Base-by-base conservation (phyloP, 2,888 invertebrate genomes). In the Nymphalis polychloros region DNA sequence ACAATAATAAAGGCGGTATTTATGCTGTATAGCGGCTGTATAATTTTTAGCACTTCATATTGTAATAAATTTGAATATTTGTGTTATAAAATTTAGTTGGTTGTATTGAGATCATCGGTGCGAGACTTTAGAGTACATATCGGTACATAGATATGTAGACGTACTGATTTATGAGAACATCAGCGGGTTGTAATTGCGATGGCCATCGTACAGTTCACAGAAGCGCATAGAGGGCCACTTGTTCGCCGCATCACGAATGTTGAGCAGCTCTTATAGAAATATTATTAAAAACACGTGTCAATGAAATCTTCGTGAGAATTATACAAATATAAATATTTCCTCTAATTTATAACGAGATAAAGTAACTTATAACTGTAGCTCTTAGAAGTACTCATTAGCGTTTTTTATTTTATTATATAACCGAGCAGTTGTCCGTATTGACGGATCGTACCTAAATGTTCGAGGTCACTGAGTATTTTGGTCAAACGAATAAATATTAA, bases 201-300 rank as follows among this genome's bases (percentile, higher is more conserved):
- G 81, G 76, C 77, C 84, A 88, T 90, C 89, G 75, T 75, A 75
- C 78, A 77, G 80, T 92, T 90, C 92, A 88, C 83, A 87, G 92
- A 92, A 92, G 70, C 78, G 81, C 81, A 92, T 89, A 91, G 87
- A 84, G 89, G 74, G 79, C 77, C 79, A 85, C 81, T 87, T 91
- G 88, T 90, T 85, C 77, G 72, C 70, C 75, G 75, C 87, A 88
- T 84, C 86, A 82, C 77, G 78, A 55, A 85, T 74, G 78, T 84
- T 77, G 75, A 66, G 78, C 76, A 75, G 81, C 81, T 78, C 84
- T 87, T 89, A 90, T 90, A 85, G 86, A 90, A 88, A 83, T 92
- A 92, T 89, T 86, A 92, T 90, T 79, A 77, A 80, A 85, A 87
- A 81, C 92, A 92, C 80, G 88, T 92, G 92, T 81, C 74, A 72